Evolutionary conservation across 30 jellyfish, hydroid and myxozoan species (phyloP), one percentile per base, ranked within the genome.

Genomic region (Aurelia sp.): DNA sequence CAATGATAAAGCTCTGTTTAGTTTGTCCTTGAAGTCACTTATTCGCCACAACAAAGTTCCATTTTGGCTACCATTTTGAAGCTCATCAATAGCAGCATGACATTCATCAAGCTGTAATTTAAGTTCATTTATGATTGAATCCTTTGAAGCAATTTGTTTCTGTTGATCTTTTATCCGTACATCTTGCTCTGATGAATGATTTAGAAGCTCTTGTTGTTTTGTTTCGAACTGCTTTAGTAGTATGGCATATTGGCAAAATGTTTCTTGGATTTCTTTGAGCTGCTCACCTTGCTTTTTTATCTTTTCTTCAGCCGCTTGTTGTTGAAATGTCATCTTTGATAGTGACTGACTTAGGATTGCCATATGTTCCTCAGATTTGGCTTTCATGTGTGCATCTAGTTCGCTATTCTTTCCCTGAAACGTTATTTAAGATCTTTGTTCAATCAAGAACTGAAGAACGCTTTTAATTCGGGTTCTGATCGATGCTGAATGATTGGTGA

Each of bases 11-110:
- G 94, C 97, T 18, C 75, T 74, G 72, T 77, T 76, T 16, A 90
- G 85, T 50, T 84, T 70, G 44, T 64, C 94, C n/a, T 87, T 77
- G 21, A 90, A 84, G 84, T 73, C 73, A 1, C 64, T 57, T 7
- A 90, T 41, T 61, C 74, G 82, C 97, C 97, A 90, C 21, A 90
- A 19, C 13, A 90, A 72, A 4, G 94, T 81, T 20, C 97, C 97
- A 71, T 91, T 90, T 19, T 58, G 71, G 71, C 81, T 74, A 30
- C 86, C 82, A 51, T 74, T 31, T 63, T 72, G 67, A 11, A 65
- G 57, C 44, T 90, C 97, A 40, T 58, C 67, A 21, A 74, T 60
- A 20, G 37, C 85, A 23, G 51, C 97, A 55, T 60, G 85, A 31
- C 90, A 77, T 6, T 62, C 59, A 19, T 74, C 80, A 23, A 82